Percentiles rank a stretch among this genome's conserved stretches.
phyloP scores from a whole-genome alignment of 1,140 invertebrate species.

The Wasmannia auropunctata region DNA sequence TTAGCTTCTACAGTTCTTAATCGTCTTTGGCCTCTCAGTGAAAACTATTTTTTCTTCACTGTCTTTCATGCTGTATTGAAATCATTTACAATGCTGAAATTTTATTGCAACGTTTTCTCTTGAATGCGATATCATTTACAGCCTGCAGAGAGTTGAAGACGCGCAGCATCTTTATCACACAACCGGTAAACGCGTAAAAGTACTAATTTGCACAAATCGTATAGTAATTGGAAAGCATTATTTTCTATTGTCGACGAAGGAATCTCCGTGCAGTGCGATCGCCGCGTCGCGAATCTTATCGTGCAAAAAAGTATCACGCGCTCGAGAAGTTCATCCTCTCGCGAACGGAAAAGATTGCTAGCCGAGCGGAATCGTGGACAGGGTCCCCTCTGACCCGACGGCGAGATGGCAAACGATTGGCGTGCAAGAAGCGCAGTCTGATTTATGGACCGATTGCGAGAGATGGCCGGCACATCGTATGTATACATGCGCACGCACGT shows the following conservation, averaged over 20 bases:
- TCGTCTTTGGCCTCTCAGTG: neutral
- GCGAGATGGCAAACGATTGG: slow-evolving; percentile 82
- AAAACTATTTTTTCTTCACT: neutral
- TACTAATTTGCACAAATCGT: neutral
- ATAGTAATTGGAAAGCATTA: neutral
- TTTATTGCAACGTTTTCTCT: neutral
- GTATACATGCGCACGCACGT: slow-evolving; percentile 17
- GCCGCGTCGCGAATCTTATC: neutral
- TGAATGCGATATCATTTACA: neutral
- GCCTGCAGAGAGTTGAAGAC: neutral
- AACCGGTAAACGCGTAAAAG: neutral
- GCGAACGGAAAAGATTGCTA: slow-evolving; percentile 64
- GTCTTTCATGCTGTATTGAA: neutral
- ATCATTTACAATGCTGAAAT: neutral
- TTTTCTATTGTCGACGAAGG: neutral
- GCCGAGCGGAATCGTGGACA: slow-evolving; percentile 67
- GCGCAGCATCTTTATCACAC: neutral
- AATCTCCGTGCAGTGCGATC: neutral
- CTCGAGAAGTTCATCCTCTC: slow-evolving; percentile 47
- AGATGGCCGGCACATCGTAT: slow-evolving; percentile 68
- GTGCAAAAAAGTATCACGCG: slow-evolving; percentile 47
- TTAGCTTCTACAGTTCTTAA: neutral
- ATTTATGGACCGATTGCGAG: slow-evolving; percentile 80
- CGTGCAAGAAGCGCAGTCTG: slow-evolving; percentile 81
- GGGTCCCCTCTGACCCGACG: slow-evolving; percentile 79